Conservation (phyloP, 2,113 vertebrate genomes). For the Myotis davidii region DNA sequence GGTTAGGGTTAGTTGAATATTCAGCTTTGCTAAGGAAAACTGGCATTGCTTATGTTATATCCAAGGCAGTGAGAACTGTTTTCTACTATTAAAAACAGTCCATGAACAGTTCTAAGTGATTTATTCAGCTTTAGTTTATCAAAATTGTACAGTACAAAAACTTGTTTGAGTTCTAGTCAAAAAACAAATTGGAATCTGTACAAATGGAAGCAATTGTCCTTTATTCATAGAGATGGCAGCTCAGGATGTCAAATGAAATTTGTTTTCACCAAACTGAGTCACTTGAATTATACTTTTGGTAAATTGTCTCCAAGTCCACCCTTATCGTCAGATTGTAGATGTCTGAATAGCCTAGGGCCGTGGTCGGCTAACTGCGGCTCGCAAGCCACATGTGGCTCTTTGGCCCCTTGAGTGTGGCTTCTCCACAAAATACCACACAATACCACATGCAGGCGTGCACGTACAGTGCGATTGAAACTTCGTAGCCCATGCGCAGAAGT, state of each 20-base stretch:
- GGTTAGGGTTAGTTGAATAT: neutral
- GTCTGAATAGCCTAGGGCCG: neutral
- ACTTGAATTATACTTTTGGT: neutral
- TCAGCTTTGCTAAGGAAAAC: constrained; percentile 28
- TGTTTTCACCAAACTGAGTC: neutral
- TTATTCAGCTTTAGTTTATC: neutral
- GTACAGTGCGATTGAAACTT: no score
- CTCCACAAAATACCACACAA: no score
- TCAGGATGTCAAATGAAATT: neutral
- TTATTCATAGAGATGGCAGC: neutral
- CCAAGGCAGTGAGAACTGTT: neutral
- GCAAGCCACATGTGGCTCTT: no score
- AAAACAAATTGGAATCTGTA: constrained; percentile 24
- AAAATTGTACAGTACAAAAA: neutral
- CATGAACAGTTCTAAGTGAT: neutral
- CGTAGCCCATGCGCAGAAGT: no score
- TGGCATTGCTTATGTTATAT: neutral
- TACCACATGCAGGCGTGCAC: no score
- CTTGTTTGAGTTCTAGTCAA: neutral
- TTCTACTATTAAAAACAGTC: neutral
- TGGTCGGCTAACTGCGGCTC: no score
- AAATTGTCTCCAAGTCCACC: neutral
- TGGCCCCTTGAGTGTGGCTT: no score
- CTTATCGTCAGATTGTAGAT: neutral
- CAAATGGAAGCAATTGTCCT: neutral